phyloP scores from a whole-genome alignment of 2,797 vertebrate species.

The Sebastiscus tertius region DNA sequence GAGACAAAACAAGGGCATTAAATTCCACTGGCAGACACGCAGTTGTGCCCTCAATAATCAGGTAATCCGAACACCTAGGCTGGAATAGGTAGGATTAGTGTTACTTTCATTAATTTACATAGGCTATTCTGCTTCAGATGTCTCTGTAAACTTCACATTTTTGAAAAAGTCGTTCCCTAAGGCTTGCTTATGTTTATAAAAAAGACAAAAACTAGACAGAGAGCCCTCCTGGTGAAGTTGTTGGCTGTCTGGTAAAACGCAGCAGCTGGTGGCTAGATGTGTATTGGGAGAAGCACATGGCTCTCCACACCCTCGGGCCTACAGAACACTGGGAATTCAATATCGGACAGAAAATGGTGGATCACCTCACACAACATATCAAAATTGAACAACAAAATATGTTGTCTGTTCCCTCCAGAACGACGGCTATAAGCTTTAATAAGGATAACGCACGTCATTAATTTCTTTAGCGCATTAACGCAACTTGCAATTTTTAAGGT shows the following conservation, averaged over 20 bases:
- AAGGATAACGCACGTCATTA: fast-evolving
- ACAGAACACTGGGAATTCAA: conserved; percentile 13
- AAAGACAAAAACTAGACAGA: conserved; percentile 7
- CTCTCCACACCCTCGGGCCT: conserved; percentile 17
- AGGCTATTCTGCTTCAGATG: conserved; percentile 17
- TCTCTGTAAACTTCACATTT: conserved; percentile 17
- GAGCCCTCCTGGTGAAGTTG: conserved; percentile 17
- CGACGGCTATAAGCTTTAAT: neutral
- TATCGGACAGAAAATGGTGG: neutral
- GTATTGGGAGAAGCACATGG: conserved; percentile 19
- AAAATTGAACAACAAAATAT: neutral
- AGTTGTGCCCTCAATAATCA: conserved; percentile 44
- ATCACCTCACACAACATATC: neutral
- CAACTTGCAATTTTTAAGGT: too few relatives aligned
- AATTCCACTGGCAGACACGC: conserved; percentile 41
- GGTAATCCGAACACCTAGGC: conserved; percentile 51
- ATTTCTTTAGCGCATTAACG: too few relatives aligned
- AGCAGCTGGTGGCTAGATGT: conserved; percentile 44
- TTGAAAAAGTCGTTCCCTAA: conserved; percentile 18
- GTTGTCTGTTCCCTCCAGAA: neutral
- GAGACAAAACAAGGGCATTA: conserved; percentile 61
- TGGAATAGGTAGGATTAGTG: conserved; percentile 33
- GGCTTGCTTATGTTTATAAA: conserved; percentile 8
- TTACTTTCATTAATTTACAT: conserved; percentile 33
- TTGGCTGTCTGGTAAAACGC: conserved; percentile 27